Percentiles rank a stretch among this genome's conserved stretches.
Conservation (phyloP, 2,888 invertebrate genomes). For the Drosophila anomalata region DNA sequence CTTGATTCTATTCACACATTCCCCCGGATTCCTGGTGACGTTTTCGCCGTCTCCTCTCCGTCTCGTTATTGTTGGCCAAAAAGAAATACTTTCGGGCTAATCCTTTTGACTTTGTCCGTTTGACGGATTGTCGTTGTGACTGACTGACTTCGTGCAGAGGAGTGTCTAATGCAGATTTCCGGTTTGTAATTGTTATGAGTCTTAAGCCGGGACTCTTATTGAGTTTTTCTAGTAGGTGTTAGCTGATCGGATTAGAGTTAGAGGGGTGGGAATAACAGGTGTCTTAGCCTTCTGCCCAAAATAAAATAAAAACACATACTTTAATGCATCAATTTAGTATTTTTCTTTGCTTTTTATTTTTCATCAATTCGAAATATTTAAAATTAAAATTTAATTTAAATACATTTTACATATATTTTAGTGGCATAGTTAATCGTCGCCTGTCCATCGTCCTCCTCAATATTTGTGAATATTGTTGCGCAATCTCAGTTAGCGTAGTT, state of each 20-base stretch:
- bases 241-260: constrained; percentile 55
- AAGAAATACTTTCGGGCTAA: constrained; percentile 65
- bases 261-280: too few relatives aligned
- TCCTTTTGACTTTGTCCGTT: constrained; percentile 72
- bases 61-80: constrained; percentile 33
- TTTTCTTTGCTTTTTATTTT: constrained; percentile 63
- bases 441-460: constrained; percentile 18
- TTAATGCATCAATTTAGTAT: constrained; percentile 21
- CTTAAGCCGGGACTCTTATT: constrained; percentile 12
- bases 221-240: constrained; percentile 38
- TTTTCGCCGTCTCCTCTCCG: constrained; percentile 33
- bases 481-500: constrained; percentile 44
- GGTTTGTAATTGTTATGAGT: constrained; percentile 58
- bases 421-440: constrained; percentile 58
- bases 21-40: constrained; percentile 56
- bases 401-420: constrained; percentile 73
- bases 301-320: neutral
- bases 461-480: constrained; percentile 39
- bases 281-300: neutral
- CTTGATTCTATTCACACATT: constrained; percentile 69
- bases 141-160: constrained; percentile 47
- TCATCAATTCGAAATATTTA: constrained; percentile 78
- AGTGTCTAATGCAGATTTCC: constrained; percentile 72
- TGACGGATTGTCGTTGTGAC: constrained; percentile 72
- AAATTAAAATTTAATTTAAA: constrained; percentile 77